phyloP scores from a whole-genome alignment of 1,140 invertebrate species.

The Drosophila eugracilis region DNA sequence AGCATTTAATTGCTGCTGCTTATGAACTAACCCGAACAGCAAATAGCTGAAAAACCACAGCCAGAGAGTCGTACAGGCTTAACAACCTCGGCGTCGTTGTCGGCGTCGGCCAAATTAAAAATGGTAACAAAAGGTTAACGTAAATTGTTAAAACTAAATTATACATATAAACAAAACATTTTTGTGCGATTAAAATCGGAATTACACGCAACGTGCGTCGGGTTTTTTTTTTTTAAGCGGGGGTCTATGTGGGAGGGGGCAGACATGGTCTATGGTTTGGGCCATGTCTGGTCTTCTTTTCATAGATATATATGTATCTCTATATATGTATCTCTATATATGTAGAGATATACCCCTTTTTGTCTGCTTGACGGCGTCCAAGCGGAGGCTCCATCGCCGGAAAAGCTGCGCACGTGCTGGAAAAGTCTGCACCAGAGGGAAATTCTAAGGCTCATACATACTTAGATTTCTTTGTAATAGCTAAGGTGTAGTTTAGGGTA shows the following conservation, averaged over 20 bases:
- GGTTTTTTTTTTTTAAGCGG: slow-evolving; percentile 38
- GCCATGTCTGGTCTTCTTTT: slow-evolving; percentile 34
- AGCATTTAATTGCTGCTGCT: slow-evolving; percentile 82
- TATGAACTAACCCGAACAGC: slow-evolving; percentile 57
- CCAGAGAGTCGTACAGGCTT: slow-evolving; percentile 20
- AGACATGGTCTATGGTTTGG: slow-evolving; percentile 51
- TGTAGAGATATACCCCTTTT: slow-evolving; percentile 18
- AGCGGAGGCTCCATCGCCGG: slow-evolving; percentile 44
- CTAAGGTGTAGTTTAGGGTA: neutral
- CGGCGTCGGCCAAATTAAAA: slow-evolving; percentile 69
- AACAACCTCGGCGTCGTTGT: slow-evolving; percentile 37
- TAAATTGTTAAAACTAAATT: slow-evolving; percentile 83
- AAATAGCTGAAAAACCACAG: slow-evolving; percentile 18
- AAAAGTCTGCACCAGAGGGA: slow-evolving; percentile 70
- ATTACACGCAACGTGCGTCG: slow-evolving; percentile 82
- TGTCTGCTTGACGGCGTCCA: slow-evolving; percentile 44
- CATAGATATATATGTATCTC: neutral
- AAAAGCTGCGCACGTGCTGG: slow-evolving; percentile 82
- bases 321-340: neutral
- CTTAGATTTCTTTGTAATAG: slow-evolving; percentile 24
- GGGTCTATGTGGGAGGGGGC: slow-evolving; percentile 27
- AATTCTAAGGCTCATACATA: slow-evolving; percentile 19
- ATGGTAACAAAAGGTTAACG: slow-evolving; percentile 83
- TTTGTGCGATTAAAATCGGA: slow-evolving; percentile 82
- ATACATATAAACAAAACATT: slow-evolving; percentile 84